Conservation (phyloP, 1,140 invertebrate genomes). For the Megathymus violae region DNA sequence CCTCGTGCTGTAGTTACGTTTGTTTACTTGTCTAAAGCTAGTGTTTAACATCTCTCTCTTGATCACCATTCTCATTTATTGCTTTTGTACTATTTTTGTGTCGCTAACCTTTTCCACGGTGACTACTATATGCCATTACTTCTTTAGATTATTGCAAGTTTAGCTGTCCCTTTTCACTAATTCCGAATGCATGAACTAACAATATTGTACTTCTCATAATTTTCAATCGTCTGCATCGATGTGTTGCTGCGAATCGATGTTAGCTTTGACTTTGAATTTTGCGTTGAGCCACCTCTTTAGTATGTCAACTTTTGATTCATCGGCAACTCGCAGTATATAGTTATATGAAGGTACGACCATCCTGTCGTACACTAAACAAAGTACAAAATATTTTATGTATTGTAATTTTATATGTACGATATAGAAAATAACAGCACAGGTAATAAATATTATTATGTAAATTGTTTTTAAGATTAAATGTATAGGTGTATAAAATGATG, state of each 20-base stretch:
- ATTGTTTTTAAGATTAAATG: constrained; percentile 77
- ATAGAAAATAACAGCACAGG: constrained; percentile 75
- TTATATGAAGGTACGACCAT: constrained; percentile 68
- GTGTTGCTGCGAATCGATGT: constrained; percentile 31
- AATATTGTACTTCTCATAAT: constrained; percentile 82
- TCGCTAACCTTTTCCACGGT: constrained; percentile 33
- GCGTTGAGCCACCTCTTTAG: constrained; percentile 19
- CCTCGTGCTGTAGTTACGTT: constrained; percentile 35
- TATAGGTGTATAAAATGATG: constrained; percentile 68
- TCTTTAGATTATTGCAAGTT: constrained; percentile 12
- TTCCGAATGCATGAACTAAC: constrained; percentile 52
- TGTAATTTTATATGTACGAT: constrained; percentile 80
- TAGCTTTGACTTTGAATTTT: constrained; percentile 26
- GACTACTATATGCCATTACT: constrained; percentile 34
- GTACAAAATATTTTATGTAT: constrained; percentile 83
- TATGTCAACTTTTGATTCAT: constrained; percentile 38
- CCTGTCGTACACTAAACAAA: constrained; percentile 74
- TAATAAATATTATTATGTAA: constrained; percentile 69
- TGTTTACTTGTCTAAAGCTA: constrained; percentile 13
- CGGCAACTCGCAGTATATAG: constrained; percentile 60
- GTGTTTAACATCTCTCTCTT: constrained; percentile 1
- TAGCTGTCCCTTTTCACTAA: constrained; percentile 26
- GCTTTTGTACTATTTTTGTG: constrained; percentile 33
- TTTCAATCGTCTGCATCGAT: constrained; percentile 54
- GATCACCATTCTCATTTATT: constrained; percentile 35